Conservation (phyloP, 2,888 invertebrate species). For the Lasius platythorax region DNA sequence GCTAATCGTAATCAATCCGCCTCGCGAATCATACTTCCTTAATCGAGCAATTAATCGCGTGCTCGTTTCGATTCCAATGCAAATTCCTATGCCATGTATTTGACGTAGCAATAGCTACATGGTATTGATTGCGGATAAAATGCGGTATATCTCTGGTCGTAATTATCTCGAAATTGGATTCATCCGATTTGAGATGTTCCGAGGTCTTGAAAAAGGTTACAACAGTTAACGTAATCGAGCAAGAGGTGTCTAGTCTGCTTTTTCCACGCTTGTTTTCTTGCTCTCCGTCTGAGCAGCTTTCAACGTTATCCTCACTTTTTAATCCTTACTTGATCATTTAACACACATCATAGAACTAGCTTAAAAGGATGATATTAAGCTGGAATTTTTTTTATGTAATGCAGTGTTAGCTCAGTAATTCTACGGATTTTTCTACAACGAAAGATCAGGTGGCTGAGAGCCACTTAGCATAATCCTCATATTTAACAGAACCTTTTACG, state of each 20-base stretch:
- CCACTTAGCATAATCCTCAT: conserved; percentile 13
- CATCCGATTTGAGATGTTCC: conserved; percentile 38
- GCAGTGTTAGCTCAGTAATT: conserved; percentile 23
- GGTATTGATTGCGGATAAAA: conserved; percentile 7
- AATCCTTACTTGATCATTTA: conserved; percentile 43
- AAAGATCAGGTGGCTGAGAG: conserved; percentile 1
- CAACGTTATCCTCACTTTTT: conserved; percentile 36
- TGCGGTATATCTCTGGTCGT: conserved; percentile 68
- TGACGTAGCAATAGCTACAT: not conserved
- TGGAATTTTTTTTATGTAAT: conserved; percentile 25
- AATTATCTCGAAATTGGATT: conserved; percentile 55
- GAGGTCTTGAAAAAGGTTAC: conserved; percentile 24
- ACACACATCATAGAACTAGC: conserved; percentile 38
- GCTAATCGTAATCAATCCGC: conserved; percentile 52
- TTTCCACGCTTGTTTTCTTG: conserved; percentile 42
- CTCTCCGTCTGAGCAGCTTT: conserved; percentile 23
- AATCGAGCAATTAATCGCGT: conserved; percentile 11
- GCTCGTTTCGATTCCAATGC: not conserved
- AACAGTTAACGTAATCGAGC: conserved; percentile 35
- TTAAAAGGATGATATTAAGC: conserved; percentile 43
- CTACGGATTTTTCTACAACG: conserved; percentile 7
- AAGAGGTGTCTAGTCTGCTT: conserved; percentile 34
- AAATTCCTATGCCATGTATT: too few relatives aligned
- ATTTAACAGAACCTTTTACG: conserved; percentile 6
- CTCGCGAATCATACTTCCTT: not conserved